A percentile compares a stretch with the other conserved stretches of the same genome.
These are phyloP conservation scores for Platerodrilus igneus DNA, from an alignment of 2,888 invertebrate species.

Conservation along the genomic window DNA sequence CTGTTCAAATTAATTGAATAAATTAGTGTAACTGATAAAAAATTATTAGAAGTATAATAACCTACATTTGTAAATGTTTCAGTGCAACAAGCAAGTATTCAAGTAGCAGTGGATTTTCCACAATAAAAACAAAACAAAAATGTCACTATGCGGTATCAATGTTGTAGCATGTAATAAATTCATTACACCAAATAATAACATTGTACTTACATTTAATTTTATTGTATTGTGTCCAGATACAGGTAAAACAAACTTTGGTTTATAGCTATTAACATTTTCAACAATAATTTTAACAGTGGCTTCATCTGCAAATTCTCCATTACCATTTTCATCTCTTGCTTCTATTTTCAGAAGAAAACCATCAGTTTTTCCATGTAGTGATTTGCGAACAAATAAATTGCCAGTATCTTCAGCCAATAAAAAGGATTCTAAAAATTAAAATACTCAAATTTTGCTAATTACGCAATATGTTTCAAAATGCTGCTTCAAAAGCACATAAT, in stretches of 20 bases:
- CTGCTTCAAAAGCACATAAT: too few species aligned
- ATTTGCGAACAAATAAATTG: conserved; percentile 72
- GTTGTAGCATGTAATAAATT: conserved; percentile 7
- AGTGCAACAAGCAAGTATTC: too few species aligned
- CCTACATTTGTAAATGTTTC: too few species aligned
- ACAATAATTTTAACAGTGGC: conserved; percentile 74
- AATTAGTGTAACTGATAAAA: too few species aligned
- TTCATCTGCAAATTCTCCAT: conserved; percentile 59
- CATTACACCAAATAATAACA: too few species aligned
- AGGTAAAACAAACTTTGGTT: conserved; percentile 76
- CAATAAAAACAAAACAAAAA: too few species aligned
- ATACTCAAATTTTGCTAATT: too few species aligned
- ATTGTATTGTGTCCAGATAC: conserved; percentile 70
- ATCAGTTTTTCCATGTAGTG: conserved; percentile 61
- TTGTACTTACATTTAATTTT: conserved; percentile 76
- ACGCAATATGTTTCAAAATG: too few species aligned
- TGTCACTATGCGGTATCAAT: too few species aligned
- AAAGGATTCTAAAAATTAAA: conserved; percentile 62
- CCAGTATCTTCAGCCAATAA: conserved; percentile 71
- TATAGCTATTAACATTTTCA: conserved; percentile 74
- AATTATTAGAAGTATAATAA: too few species aligned
- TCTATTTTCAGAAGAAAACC: conserved; percentile 53
- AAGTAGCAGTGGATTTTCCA: too few species aligned
- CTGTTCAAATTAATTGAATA: too few species aligned
- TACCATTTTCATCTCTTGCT: conserved; percentile 70